These are phyloP conservation scores for Nanorana parkeri DNA, from an alignment of 2,113 vertebrate genomes.

Conservation along the genomic window DNA sequence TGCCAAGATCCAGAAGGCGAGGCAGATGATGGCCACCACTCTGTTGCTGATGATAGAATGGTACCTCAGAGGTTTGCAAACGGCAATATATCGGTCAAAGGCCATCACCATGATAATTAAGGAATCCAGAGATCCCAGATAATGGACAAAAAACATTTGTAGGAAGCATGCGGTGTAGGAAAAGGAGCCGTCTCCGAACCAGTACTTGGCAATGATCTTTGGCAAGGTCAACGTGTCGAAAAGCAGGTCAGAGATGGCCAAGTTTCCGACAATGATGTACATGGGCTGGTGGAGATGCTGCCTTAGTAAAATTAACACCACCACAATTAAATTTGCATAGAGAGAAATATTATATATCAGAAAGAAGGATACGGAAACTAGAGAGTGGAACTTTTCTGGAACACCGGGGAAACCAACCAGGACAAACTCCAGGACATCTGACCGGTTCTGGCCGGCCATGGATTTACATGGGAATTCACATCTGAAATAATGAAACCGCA, in stretches of 20 bases:
- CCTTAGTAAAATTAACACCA: slow-evolving; percentile 10
- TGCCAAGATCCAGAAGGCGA: slow-evolving; percentile 26
- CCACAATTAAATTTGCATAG: slow-evolving; percentile 22
- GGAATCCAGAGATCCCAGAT: slow-evolving; percentile 60
- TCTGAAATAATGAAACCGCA: background rate
- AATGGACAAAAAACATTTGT: slow-evolving; percentile 65
- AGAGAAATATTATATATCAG: slow-evolving; percentile 20
- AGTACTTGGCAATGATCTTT: slow-evolving; percentile 64
- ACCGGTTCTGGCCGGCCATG: slow-evolving; percentile 13
- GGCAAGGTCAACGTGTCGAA: slow-evolving; percentile 63
- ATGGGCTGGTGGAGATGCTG: slow-evolving; percentile 51
- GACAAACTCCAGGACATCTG: slow-evolving; percentile 15
- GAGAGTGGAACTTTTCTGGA: background rate
- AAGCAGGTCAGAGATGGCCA: slow-evolving; percentile 61
- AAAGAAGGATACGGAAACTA: slow-evolving; percentile 10
- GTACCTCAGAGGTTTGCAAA: slow-evolving; percentile 62
- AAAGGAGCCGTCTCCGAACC: slow-evolving; percentile 54
- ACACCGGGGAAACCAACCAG: slow-evolving; percentile 43
- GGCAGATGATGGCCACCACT: background rate
- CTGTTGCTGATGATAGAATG: slow-evolving; percentile 45
- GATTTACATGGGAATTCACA: background rate
- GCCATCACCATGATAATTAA: slow-evolving; percentile 63
- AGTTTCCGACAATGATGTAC: slow-evolving; percentile 64
- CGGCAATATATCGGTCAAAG: slow-evolving; percentile 64
- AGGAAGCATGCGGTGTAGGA: slow-evolving; percentile 62